Base-by-base conservation (phyloP, 2,888 invertebrate species). In the Acleris cristana region DNA sequence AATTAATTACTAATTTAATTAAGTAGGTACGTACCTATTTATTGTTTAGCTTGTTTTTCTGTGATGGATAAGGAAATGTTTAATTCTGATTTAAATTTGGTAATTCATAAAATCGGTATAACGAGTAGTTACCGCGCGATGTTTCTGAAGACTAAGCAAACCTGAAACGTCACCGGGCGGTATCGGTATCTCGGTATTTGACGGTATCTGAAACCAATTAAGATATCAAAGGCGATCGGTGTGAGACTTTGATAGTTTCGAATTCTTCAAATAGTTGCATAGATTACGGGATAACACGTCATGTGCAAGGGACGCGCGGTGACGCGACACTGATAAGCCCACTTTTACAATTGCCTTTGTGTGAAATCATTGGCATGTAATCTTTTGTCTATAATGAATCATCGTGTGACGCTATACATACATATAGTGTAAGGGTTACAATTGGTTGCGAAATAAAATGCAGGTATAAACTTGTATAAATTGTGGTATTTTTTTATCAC, bases 251-350 rank as follows among this genome's bases (percentile, higher is more conserved):
- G 84, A 88, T 86, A 86, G 79, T 74, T 76, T 71, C 69, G 73
- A 82, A 89, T 89, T 87, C 84, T 78, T 87, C 73, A 81, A 80
- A 84, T 83, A 81, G 82, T 84, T 86, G 79, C 76, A 74, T 72
- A 73, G 82, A 83, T 82, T 79, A 76, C 65, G 57, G 71, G 75
- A 81, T 79, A 79, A 80, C 70, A 74, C 75, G 75, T 76, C 79
- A 77, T 64, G 53, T 64, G 68, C 49, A 56, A 23, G 66, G 62
- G 69, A 69, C 69, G 70, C 74, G 45, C 69, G 65, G 64, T 77
- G 75, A 78, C 74, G 74, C 64, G 56, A 23, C 56, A 19, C 49
- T 60, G 74, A 76, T 75, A 75, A 72, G 54, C 62, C 44, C 26
- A 48, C 67, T 69, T 65, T 69, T 61, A 69, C 62, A 58, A 62